phyloP scores from a whole-genome alignment of 2,113 vertebrate genomes.

The Micronycteris hirsuta region DNA sequence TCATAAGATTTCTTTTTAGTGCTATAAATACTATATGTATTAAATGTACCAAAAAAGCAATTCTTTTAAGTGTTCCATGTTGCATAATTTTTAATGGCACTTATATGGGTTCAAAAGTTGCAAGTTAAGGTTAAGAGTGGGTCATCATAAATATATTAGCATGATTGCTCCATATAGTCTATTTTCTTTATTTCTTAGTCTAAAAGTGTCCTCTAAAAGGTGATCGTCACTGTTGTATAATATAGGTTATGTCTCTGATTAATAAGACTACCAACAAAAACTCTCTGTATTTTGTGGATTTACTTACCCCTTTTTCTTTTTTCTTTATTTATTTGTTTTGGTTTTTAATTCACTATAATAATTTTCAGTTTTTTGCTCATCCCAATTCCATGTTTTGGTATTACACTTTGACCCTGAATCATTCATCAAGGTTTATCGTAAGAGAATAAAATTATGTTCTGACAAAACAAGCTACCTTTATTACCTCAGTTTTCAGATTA shows the following conservation, averaged over 20 bases:
- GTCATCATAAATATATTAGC: background rate
- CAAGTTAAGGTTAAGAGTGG: background rate
- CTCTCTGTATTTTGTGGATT: background rate
- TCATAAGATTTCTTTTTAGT: background rate
- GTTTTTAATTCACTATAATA: no score
- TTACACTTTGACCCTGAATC: no score
- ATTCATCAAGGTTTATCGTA: no score
- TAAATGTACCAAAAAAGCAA: background rate
- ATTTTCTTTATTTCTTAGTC: constrained; percentile 1
- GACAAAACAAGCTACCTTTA: background rate
- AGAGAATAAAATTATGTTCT: no score
- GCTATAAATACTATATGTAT: background rate
- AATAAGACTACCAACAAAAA: background rate
- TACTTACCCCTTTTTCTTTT: background rate
- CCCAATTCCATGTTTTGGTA: no score
- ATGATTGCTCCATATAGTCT: background rate
- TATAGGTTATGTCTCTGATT: background rate
- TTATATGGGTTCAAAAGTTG: background rate
- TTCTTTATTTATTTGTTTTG: no score
- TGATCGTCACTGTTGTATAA: background rate
- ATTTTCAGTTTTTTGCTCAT: no score
- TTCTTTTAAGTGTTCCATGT: background rate
- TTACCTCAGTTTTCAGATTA: background rate
- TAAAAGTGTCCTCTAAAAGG: background rate
- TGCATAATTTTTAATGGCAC: background rate